Evolutionary conservation across 2,113 vertebrate species (phyloP).

Genomic region (Meriones unguiculatus): DNA sequence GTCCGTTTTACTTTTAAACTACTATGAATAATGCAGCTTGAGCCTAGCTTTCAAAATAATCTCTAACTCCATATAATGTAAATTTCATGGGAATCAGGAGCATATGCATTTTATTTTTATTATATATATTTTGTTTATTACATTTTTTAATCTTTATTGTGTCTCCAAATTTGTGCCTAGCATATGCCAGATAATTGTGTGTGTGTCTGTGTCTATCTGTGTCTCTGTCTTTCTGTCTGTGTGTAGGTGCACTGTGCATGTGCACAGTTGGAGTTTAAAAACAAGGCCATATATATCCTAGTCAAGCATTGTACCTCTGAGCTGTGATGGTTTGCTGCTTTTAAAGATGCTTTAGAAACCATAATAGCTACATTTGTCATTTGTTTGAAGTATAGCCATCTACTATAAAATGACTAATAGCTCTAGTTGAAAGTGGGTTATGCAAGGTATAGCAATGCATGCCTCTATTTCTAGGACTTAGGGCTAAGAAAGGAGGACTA

Average conservation of each 20-base stretch:
- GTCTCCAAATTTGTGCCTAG: background rate
- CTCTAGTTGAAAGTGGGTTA: background rate
- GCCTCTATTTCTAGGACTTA: background rate
- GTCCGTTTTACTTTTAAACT: background rate
- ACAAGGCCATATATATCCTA: background rate
- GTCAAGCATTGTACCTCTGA: background rate
- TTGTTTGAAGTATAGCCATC: background rate
- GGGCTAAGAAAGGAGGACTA: background rate
- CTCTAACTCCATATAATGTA: background rate
- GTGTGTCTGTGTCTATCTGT: background rate
- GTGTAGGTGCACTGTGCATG: background rate
- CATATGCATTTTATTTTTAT: background rate
- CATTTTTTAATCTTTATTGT: background rate
- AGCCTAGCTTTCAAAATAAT: background rate
- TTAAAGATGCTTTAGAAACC: constrained; percentile 34
- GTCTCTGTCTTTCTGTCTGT: background rate
- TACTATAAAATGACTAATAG: constrained; percentile 8
- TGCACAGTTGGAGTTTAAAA: background rate
- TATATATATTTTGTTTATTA: no score
- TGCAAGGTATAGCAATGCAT: background rate
- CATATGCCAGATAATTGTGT: background rate
- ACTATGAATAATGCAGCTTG: background rate
- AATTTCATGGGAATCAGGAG: background rate
- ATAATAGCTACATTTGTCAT: background rate
- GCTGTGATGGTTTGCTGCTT: background rate